Evolutionary conservation across 1,140 invertebrate genomes (phyloP).

Genomic region (Zaprionus kolodkinae): DNA sequence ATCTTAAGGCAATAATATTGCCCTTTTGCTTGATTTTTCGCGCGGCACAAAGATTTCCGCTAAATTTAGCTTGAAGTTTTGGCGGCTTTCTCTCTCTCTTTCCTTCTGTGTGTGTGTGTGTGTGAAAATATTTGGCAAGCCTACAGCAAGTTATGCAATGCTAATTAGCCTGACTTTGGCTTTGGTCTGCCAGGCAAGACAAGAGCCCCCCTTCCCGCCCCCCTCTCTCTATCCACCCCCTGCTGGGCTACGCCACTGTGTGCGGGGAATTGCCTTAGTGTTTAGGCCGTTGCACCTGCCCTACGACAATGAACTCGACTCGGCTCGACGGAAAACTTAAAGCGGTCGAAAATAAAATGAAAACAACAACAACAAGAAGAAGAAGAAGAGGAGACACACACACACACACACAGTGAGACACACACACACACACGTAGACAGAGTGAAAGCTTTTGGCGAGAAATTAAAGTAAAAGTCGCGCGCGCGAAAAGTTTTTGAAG

Average conservation of each 20-base stretch:
- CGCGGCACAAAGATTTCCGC: neutral
- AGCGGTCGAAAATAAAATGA: constrained; percentile 25
- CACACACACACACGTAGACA: neutral
- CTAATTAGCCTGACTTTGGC: neutral
- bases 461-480: constrained; percentile 60
- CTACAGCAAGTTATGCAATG: constrained; percentile 4
- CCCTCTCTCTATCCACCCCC: neutral
- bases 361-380: constrained; percentile 24
- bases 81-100: no score
- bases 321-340: constrained; percentile 30
- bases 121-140: constrained; percentile 4
- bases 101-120: no score
- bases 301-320: constrained; percentile 50
- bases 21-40: neutral
- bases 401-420: constrained; percentile 4
- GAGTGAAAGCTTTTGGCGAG: constrained; percentile 27
- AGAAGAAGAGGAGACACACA: neutral
- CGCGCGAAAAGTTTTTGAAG: constrained; percentile 47
- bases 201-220: neutral
- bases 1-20: neutral
- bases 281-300: constrained; percentile 55
- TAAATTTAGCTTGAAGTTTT: constrained; percentile 7
- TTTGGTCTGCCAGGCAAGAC: neutral
- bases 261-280: constrained; percentile 10
- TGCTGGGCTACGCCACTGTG: neutral